Evolutionary conservation across 2,113 vertebrate genomes (phyloP), one percentile per base, ranked within the genome.

Genomic region (Notechis scutatus): DNA sequence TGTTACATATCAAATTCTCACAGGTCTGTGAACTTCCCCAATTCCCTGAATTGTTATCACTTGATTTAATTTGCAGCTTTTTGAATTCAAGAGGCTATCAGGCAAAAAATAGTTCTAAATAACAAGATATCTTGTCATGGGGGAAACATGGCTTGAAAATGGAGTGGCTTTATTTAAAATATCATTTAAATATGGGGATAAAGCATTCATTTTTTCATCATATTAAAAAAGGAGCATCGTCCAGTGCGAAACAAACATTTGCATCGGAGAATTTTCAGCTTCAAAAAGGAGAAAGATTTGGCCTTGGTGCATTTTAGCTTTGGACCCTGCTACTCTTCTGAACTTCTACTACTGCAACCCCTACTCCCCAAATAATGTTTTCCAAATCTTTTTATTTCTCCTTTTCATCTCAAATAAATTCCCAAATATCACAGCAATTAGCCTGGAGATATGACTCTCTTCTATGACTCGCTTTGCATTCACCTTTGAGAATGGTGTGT

Each of bases 381-480:
- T 0, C 0, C 56, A 90, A 88, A 14, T 14, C 2, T 21, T 14
- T 3, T 54, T 64, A 26, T 59, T 87, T 74, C 39, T 88, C 54
- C 21, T 20, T 1, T 7, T 0, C 0, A 93, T 29, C 4, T 54
- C 90, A 90, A 29, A 92, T 21, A 93, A 93, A 0, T 81, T 0
- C 85, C 93, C 69, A 90, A 61, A 50, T 2, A 61, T 29, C 11
- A 34, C 2, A 85, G 9, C 45, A 4, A 50, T 1, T 69, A 91
- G 23, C 52, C 88, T 81, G 50, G 81, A 85, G 88, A n/a, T 87
- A 12, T 90, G 34, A 86, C 87, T 93, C 21, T 93, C 24, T 85
- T 92, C 21, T 85, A 6, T 87, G 88, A 85, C 47, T 47, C 47
- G 8, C 47, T 47, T 20, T 88, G 11, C 47, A 14, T 88, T 90